These are phyloP conservation scores for Astreopora myriophthalma DNA, from an alignment of 64 coral and sea anemone species.

Conservation along the genomic window DNA sequence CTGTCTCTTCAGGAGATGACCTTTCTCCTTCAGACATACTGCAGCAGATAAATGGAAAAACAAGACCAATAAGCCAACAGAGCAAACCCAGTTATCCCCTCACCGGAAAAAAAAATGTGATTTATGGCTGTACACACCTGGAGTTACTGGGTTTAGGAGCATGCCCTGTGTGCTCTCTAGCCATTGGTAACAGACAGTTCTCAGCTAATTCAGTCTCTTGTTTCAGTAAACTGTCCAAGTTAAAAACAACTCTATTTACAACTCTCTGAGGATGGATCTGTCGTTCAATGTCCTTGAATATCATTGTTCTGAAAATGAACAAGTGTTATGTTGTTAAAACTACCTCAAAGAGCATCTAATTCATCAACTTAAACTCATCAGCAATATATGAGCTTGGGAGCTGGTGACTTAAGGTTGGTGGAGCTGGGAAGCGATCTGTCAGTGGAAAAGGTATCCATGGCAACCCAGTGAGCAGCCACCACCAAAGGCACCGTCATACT, in stretches of 20 bases:
- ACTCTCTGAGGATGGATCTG: conserved; percentile 86
- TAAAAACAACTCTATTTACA: conserved; percentile 77
- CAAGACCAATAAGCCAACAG: background rate
- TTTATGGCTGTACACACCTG: background rate
- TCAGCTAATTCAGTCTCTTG: conserved; percentile 1
- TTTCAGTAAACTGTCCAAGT: conserved; percentile 64
- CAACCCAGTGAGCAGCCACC: no score
- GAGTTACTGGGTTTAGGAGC: conserved; percentile 36
- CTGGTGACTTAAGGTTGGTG: no score
- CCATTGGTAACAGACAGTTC: background rate
- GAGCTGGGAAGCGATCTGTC: no score
- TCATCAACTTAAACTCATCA: background rate
- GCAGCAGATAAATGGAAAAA: background rate
- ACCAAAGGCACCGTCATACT: no score
- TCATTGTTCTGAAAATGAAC: conserved; percentile 77
- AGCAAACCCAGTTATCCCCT: background rate
- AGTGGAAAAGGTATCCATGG: no score
- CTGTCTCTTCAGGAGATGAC: conserved; percentile 58
- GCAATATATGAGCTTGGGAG: no score
- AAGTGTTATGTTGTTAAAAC: background rate
- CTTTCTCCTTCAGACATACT: conserved; percentile 70
- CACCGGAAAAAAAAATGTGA: background rate
- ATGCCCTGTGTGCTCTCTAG: background rate
- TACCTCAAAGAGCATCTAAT: background rate
- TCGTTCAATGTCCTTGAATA: conserved; percentile 87